Base-by-base conservation (phyloP, 2,113 vertebrate species). In the Arenaria interpres region DNA sequence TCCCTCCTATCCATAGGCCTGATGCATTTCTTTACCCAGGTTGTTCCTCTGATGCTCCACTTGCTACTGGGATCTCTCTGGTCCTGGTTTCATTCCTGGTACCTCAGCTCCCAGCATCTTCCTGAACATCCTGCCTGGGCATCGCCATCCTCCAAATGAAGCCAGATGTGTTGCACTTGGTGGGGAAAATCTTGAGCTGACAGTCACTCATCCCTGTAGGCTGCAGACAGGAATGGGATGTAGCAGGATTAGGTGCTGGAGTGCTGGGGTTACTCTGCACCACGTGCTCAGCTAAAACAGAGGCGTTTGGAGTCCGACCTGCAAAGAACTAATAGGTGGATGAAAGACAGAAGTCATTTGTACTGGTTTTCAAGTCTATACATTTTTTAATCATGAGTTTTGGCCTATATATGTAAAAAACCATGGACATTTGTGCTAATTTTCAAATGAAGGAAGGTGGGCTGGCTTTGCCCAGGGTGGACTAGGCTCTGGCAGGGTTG, bases 381-480 rank as follows among this genome's bases (percentile, higher is more conserved):
- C 3, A 2, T 21, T 72, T 85, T 71, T 43, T 23, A 67, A 45
- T 76, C 28, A 23, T 12, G 23, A 12, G 9, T 18, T 5, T 27
- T 78, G 39, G 22, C 28, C 17, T 62, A 22, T n/a, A 45, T 33
- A 20, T 35, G 24, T 60, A 25, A 12, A 84, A 57, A 67, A 57
- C 11, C 4, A 6, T 15, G 7, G 39, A 32, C 64, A 20, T 32
- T 43, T 51, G 41, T 80, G 45, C 33, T 66, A 0, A n/a, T 80
- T 86, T 91, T 54, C 45, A 13, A 21, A n/a, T 21, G 60, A 46
- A 54, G 54, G 46, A 46, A 37, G 66, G 48, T 0, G 4, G 21
- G 13, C 39, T 62, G 54, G 25, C 25, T 54, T 67, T 86, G 53
- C 75, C 25, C 4, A 1, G 0, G 1, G 15, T 3, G 1, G 27